These are phyloP conservation scores for Hybos culiciformis DNA, from an alignment of 2,888 invertebrate genomes.

Conservation along the genomic window DNA sequence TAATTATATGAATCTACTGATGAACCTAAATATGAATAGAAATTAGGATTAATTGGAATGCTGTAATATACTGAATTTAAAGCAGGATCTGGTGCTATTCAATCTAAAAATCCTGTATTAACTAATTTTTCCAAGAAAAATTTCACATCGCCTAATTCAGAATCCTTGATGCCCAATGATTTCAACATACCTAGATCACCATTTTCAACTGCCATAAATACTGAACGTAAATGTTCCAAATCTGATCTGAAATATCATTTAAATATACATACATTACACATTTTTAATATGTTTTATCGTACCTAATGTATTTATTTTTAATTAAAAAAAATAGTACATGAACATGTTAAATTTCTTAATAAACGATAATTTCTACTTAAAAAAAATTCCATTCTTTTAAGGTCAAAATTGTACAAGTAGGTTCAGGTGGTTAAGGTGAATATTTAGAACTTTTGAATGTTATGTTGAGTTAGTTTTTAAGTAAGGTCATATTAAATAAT, in stretches of 20 bases:
- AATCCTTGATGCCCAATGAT: constrained; percentile 88
- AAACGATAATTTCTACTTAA: no score
- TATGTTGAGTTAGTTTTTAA: no score
- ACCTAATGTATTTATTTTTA: no score
- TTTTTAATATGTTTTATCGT: no score
- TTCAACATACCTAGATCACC: constrained; percentile 89
- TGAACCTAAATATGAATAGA: constrained; percentile 50
- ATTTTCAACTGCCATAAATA: constrained; percentile 91
- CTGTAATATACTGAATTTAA: constrained; percentile 50
- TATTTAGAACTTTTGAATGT: no score
- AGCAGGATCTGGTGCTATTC: constrained; percentile 61
- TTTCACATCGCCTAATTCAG: constrained; percentile 87
- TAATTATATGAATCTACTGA: no score
- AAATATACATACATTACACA: not conserved
- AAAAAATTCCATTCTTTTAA: no score
- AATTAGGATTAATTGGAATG: constrained; percentile 57
- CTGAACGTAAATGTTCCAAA: constrained; percentile 81
- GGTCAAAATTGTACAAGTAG: no score
- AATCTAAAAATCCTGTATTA: constrained; percentile 91
- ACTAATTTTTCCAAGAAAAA: constrained; percentile 93
- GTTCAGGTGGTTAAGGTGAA: no score
- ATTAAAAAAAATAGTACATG: no score
- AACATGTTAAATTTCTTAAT: no score
- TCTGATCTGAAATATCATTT: constrained; percentile 52
- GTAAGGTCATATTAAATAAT: not conserved